Evolutionary conservation across 2,888 invertebrate genomes (phyloP), one percentile per base, ranked within the genome.

Genomic region (Metalampra italica): DNA sequence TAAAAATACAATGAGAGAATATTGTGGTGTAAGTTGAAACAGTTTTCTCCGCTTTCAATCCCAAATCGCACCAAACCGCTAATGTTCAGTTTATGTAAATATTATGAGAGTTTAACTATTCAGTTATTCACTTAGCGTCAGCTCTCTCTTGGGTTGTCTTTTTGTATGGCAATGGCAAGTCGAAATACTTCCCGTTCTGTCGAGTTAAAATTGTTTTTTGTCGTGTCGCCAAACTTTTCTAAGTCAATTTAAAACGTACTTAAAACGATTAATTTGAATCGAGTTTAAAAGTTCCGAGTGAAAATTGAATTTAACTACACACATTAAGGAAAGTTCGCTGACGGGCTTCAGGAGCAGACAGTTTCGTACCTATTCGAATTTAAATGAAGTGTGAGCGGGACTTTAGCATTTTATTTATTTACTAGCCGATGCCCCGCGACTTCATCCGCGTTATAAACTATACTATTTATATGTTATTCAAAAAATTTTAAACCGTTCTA

Each of bases 31-130:
- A 3, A 5, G 22, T 22, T 22, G 5, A 22, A 22, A 22, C 5
- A 22, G 22, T 22, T 22, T 22, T 22, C 22, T 5, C 22, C 73
- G 75, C 75, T 61, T 14, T 38, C 56, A 56, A 65, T 59, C 64
- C 36, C 71, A 51, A 69, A 66, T 77, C 72, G 57, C 46, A 56
- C 73, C 80, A 70, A 53, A 49, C 60, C 66, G 71, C 75, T 86
- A 87, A 88, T 87, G 87, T 80, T 75, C 80, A 71, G 75, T 87
- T 86, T 86, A 88, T 87, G 88, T 79, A 76, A 88, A 88, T 87
- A 80, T 82, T 79, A 85, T 75, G 87, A 84, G 84, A 82, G 78
- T 86, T 86, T 87, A 86, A 88, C 85, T 85, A 86, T 87, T 86
- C 85, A 82, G 86, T 87, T 86, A 86, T 84, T 85, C 85, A 84